Evolutionary conservation across 2,888 invertebrate species (phyloP), one percentile per base, ranked within the genome.

Genomic region (Xanthorhoe spadicearia): DNA sequence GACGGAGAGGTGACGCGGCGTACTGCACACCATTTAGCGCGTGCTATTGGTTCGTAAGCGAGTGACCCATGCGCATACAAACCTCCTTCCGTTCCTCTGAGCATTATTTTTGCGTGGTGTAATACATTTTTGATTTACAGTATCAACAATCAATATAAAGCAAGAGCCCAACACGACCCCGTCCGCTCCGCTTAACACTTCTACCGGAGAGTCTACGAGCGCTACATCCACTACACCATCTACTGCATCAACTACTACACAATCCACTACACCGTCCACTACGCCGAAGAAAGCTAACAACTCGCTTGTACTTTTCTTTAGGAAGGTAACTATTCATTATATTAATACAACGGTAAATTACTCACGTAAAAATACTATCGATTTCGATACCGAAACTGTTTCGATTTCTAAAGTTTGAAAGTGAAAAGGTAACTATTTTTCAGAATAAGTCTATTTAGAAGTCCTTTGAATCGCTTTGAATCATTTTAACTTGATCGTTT

Each of bases 251-350:
- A 80, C 86, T 0, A 78, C 85, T 1, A 80, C 83, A 0, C 89
- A 28, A n/a, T n/a, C n/a, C 28, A 32, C 71, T 38, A 83, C 86
- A 0, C 80, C 86, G 0, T 78, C 85, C 2, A 80, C 83, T 0
- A 89, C 91, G 2, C 91, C 92, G 7, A 91, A 87, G 75, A 90
- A 87, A 75, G 77, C 85, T 0, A 87, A 90, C 72, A 90, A 90
- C 72, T 93, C 93, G 0, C 77, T 93, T 53, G 85, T 86, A 74
- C 94, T 99, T 8, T 98, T 99, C 89, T 96, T 98, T 83, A 95
- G 98, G 89, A 98, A 98, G 94, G 97, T 97, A 89, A 76, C 63
- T 56, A 55, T 35, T 35, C 35, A n/a, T n/a, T n/a, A n/a, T n/a
- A n/a, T n/a, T n/a, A n/a, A n/a, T n/a, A n/a, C n/a, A n/a, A n/a